Conservation (phyloP, 2,113 vertebrate species). For the Polypterus senegalus region DNA sequence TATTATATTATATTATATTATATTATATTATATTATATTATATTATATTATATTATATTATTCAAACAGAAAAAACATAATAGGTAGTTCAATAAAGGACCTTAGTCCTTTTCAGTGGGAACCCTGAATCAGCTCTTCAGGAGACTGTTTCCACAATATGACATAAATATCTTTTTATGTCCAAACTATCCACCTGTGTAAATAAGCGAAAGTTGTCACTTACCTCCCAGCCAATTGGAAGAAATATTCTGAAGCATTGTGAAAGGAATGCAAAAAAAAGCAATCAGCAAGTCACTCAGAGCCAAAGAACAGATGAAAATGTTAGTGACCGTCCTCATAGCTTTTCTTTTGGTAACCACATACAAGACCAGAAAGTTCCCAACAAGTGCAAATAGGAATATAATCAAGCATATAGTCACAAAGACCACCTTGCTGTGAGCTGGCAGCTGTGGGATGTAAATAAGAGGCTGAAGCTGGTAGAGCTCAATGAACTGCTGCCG, state of each 20-base stretch:
- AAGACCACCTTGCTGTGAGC: constrained; percentile 37
- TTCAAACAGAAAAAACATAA: no score
- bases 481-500: constrained; percentile 49
- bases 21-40: no score
- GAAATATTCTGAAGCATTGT: constrained; percentile 54
- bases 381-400: constrained; percentile 49
- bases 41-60: no score
- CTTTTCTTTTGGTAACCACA: constrained; percentile 48
- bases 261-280: constrained; percentile 58
- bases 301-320: constrained; percentile 60
- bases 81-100: no score
- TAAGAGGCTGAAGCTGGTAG: constrained; percentile 46
- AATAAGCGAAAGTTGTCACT: constrained; percentile 7
- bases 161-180: neutral
- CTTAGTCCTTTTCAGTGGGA: no score
- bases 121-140: no score
- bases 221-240: constrained; percentile 52
- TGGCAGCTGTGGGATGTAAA: constrained; percentile 50
- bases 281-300: constrained; percentile 55
- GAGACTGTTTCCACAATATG: no score
- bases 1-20: no score
- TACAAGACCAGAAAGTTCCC: constrained; percentile 53
- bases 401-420: constrained; percentile 35
- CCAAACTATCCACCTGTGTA: no score
- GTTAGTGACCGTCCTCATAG: constrained; percentile 53